Evolutionary conservation across 2,113 vertebrate genomes (phyloP).

Genomic region (Poeciliopsis retropinna): DNA sequence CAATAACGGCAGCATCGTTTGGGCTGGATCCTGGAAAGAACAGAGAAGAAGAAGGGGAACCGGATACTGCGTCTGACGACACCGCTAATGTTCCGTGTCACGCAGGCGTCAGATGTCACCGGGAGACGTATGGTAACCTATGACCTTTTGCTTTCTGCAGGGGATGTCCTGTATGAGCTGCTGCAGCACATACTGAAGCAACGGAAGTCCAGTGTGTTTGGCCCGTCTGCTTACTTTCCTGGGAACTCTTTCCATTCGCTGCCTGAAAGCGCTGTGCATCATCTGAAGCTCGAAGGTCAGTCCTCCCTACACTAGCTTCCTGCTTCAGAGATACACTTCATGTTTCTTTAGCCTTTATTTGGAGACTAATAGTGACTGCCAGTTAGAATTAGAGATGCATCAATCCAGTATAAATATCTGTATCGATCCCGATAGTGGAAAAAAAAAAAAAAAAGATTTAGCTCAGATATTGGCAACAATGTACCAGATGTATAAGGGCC

Average conservation of each 20-base stretch:
- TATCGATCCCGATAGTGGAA: no score
- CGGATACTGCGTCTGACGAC: not conserved
- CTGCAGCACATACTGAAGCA: slow-evolving; percentile 98
- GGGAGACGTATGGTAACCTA: not conserved
- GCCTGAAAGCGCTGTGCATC: slow-evolving; percentile 85
- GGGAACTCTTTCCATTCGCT: slow-evolving; percentile 90
- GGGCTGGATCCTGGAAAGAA: slow-evolving; percentile 31
- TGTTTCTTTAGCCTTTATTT: no score
- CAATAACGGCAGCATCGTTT: not conserved
- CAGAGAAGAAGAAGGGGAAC: slow-evolving; percentile 17
- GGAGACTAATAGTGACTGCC: no score
- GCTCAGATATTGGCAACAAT: no score
- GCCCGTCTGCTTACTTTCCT: slow-evolving; percentile 90
- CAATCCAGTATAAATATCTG: no score
- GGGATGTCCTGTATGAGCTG: slow-evolving; percentile 97
- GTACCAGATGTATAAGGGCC: no score
- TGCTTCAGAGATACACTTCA: no score
- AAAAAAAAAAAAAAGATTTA: no score
- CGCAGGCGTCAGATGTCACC: not conserved
- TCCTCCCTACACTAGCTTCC: not conserved
- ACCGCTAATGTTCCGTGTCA: not conserved
- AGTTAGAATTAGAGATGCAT: no score
- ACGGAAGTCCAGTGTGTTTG: slow-evolving; percentile 87
- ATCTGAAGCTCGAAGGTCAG: slow-evolving; percentile 93
- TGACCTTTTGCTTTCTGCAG: slow-evolving; percentile 73